Percentiles rank a stretch among this genome's conserved stretches.
Evolutionary conservation across 2,888 invertebrate species (phyloP).

Genomic region (Acleris emargana): DNA sequence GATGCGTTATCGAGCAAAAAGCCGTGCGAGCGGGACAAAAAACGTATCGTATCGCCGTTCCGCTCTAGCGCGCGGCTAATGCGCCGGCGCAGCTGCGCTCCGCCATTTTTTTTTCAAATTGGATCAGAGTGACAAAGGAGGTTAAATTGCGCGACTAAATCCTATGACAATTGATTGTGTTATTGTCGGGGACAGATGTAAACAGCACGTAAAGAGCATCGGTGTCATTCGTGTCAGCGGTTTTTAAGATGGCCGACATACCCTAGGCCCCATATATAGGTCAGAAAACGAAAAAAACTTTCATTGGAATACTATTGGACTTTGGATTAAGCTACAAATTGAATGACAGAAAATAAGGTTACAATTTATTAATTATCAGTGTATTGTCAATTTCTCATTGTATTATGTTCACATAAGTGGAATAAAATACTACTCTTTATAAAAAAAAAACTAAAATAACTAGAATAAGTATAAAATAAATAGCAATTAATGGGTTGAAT

Average conservation of each 20-base stretch:
- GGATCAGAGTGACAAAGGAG: constrained; percentile 78
- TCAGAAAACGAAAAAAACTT: background rate
- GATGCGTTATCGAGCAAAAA: constrained; percentile 79
- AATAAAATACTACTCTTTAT: too few species aligned
- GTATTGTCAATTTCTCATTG: too few species aligned
- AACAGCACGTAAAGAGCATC: constrained; percentile 61
- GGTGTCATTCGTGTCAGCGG: constrained; percentile 39
- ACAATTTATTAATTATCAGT: too few species aligned
- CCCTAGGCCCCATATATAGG: background rate
- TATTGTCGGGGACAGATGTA: constrained; percentile 76
- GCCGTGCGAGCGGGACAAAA: constrained; percentile 80
- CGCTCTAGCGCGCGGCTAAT: constrained; percentile 78
- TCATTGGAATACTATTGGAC: background rate
- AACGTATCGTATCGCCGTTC: constrained; percentile 80
- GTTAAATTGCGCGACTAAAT: constrained; percentile 82
- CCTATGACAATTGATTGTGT: constrained; percentile 76
- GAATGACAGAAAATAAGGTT: too few species aligned
- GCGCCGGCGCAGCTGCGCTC: constrained; percentile 78
- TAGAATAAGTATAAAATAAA: too few species aligned
- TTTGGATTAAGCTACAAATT: background rate
- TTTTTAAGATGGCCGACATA: constrained; percentile 3
- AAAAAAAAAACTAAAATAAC: too few species aligned
- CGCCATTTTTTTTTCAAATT: constrained; percentile 82
- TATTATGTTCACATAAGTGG: too few species aligned
- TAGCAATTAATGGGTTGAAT: too few species aligned